phyloP scores from a whole-genome alignment of 2,888 invertebrate species.

The Tipula vernalis region DNA sequence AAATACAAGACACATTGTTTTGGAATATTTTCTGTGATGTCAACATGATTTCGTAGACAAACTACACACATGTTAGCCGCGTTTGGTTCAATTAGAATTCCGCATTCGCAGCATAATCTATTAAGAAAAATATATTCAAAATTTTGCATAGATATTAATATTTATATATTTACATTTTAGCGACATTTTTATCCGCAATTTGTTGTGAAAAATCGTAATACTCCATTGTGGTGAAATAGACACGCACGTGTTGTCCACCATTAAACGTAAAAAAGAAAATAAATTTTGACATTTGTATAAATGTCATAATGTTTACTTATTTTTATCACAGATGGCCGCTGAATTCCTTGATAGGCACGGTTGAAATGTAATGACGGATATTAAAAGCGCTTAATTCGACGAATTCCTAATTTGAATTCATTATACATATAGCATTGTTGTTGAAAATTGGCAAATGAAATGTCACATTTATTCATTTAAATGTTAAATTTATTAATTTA shows the following conservation, averaged over 20 bases:
- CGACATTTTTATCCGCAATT: background rate
- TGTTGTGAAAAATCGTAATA: background rate
- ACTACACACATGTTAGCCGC: constrained; percentile 95
- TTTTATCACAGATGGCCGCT: background rate
- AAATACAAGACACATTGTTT: constrained; percentile 85
- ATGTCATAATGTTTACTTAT: background rate
- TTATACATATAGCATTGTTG: no score
- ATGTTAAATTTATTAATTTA: background rate
- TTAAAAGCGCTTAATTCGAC: background rate
- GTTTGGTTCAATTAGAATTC: constrained; percentile 82
- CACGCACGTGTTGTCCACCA: background rate
- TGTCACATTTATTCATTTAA: background rate
- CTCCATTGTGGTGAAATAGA: background rate
- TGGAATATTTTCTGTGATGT: constrained; percentile 92
- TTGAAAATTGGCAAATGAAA: no score
- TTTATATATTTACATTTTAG: background rate
- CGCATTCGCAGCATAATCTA: constrained; percentile 91
- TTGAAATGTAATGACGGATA: background rate
- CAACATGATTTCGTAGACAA: constrained; percentile 80
- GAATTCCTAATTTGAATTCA: no score
- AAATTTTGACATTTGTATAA: background rate
- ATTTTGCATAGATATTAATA: background rate
- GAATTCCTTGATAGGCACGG: background rate
- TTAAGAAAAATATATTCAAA: constrained; percentile 8
- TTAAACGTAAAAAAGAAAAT: background rate